Percentiles rank a stretch among this genome's conserved stretches.
phyloP scores from a whole-genome alignment of 2,888 invertebrate species.

The Synergus itoensis region DNA sequence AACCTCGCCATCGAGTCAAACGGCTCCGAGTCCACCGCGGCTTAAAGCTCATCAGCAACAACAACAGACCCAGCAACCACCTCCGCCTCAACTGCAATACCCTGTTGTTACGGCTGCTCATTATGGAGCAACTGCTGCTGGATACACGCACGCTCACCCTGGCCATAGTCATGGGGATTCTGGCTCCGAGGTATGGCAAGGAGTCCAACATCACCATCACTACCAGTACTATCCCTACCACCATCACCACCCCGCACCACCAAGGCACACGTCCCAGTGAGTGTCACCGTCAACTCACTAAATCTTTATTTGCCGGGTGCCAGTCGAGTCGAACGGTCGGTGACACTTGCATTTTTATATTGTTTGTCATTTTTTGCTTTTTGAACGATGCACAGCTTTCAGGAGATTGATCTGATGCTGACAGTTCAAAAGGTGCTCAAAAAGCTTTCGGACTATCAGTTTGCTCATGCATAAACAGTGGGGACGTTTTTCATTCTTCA shows the following conservation, averaged over 20 bases:
- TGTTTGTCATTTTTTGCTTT: neutral
- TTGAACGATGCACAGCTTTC: neutral
- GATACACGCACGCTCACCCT: slow-evolving; percentile 72
- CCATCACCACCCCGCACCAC: slow-evolving; percentile 80
- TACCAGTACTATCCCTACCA: slow-evolving; percentile 85
- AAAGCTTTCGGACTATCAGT: neutral
- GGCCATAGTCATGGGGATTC: slow-evolving; percentile 76
- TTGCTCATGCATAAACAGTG: neutral
- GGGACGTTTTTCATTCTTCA: neutral
- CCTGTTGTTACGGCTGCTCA: slow-evolving; percentile 72
- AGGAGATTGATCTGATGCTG: neutral
- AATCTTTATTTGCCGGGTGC: slow-evolving; percentile 58
- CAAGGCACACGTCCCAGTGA: slow-evolving; percentile 80
- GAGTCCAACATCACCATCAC: slow-evolving; percentile 80
- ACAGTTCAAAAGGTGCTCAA: neutral
- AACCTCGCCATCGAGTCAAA: slow-evolving; percentile 70
- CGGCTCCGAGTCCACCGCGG: slow-evolving; percentile 74
- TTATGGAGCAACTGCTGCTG: slow-evolving; percentile 68
- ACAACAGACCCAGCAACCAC: slow-evolving; percentile 67
- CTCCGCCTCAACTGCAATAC: slow-evolving; percentile 71
- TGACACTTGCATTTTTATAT: slow-evolving; percentile 37
- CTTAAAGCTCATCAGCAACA: slow-evolving; percentile 72
- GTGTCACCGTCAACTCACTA: slow-evolving; percentile 78
- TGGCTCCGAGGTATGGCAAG: slow-evolving; percentile 83
- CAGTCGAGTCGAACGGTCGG: slow-evolving; percentile 43